Conservation (phyloP, 2,797 vertebrate genomes). For the Hypotaenidia okinawae region DNA sequence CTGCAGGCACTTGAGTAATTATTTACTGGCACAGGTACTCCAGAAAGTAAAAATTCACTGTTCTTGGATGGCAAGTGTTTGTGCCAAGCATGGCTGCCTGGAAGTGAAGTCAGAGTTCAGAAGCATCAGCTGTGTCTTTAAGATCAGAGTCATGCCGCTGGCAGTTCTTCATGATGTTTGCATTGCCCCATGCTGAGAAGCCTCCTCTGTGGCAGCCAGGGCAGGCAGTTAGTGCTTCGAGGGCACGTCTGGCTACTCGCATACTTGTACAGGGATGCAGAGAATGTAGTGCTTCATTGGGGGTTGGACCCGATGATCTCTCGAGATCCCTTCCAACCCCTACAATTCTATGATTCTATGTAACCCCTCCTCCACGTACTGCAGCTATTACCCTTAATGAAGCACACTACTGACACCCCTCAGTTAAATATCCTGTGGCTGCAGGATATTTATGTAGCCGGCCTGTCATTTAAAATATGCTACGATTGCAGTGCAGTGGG, state of each 20-base stretch:
- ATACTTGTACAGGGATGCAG: background rate
- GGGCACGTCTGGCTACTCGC: background rate
- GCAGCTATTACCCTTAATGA: background rate
- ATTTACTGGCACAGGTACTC: background rate
- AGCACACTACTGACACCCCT: background rate
- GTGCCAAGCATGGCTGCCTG: background rate
- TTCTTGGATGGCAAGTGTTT: background rate
- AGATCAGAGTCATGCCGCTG: background rate
- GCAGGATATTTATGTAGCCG: background rate
- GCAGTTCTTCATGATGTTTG: background rate
- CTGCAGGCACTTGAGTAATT: background rate
- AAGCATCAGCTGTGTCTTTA: background rate
- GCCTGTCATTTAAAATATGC: background rate
- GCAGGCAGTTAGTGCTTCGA: background rate
- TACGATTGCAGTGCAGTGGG: background rate
- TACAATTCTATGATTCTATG: too few relatives aligned
- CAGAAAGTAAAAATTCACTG: background rate
- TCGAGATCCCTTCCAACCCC: too few relatives aligned
- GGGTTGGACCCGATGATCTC: too few relatives aligned
- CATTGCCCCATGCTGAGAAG: background rate
- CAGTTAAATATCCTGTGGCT: background rate
- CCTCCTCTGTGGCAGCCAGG: background rate
- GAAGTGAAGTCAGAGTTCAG: background rate
- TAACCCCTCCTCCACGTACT: background rate
- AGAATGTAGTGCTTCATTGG: background rate